phyloP scores from a whole-genome alignment of 2,113 vertebrate species.

The Spea multiplicata region DNA sequence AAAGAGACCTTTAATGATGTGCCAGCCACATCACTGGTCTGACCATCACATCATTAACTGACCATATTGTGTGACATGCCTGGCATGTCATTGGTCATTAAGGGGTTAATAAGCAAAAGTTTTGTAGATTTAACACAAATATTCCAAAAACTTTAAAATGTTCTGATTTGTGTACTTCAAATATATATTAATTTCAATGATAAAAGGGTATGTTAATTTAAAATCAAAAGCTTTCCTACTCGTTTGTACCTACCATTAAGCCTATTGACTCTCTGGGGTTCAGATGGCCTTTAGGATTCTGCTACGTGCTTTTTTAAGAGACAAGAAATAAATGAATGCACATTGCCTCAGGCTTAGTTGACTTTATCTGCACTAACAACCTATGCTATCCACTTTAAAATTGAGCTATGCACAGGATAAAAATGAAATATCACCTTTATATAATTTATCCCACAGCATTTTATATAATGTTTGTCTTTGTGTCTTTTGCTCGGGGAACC shows the following conservation, averaged over 20 bases:
- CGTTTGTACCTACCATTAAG: not conserved
- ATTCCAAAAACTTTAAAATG: too few relatives aligned
- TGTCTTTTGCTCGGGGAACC: not conserved
- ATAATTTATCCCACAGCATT: slow-evolving; percentile 34
- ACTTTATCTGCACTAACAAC: not conserved
- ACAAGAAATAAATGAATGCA: fast-evolving
- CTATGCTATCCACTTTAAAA: not conserved
- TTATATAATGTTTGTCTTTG: slow-evolving; percentile 12
- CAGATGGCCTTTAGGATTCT: not conserved
- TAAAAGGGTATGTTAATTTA: not conserved
- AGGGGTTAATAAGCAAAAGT: too few relatives aligned
- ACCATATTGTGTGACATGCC: too few relatives aligned
- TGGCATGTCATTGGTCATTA: too few relatives aligned
- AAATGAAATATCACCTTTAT: slow-evolving; percentile 20
- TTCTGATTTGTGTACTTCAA: not conserved
- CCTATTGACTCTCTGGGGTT: not conserved
- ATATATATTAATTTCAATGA: not conserved
- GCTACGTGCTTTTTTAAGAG: not conserved
- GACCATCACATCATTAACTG: too few relatives aligned
- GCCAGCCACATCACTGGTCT: too few relatives aligned
- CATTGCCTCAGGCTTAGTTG: not conserved
- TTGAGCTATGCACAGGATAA: slow-evolving; percentile 30
- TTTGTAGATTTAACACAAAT: too few relatives aligned
- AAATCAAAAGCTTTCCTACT: not conserved
- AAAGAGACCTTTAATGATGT: too few relatives aligned